phyloP scores from a whole-genome alignment of 1,140 invertebrate genomes.

The Galendromus occidentalis region DNA sequence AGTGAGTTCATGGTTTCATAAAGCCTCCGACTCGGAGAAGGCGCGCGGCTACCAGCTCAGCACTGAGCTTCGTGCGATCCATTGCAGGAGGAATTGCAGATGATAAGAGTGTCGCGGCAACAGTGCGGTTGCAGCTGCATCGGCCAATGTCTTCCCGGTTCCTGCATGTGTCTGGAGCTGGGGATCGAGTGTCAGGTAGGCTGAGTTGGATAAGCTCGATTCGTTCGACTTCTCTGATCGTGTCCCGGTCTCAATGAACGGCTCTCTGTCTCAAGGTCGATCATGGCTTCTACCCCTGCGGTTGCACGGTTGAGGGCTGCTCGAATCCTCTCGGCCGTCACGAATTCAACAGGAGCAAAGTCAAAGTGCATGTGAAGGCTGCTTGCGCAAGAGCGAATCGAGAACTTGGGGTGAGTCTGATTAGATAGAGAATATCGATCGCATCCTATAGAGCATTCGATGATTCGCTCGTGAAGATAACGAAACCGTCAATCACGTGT shows the following conservation, averaged over 20 bases:
- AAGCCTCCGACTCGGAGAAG: too few relatives aligned
- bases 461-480: too few relatives aligned
- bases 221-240: background rate
- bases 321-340: constrained; percentile 74
- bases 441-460: too few relatives aligned
- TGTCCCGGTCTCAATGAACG: background rate
- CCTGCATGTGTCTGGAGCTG: constrained; percentile 73
- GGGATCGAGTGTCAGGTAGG: constrained; percentile 80
- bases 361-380: constrained; percentile 91
- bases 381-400: constrained; percentile 31
- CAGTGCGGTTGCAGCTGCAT: constrained; percentile 89
- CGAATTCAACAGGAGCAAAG: constrained; percentile 84
- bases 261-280: constrained; percentile 42
- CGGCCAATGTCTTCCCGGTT: constrained; percentile 78
- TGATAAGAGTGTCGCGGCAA: constrained; percentile 36
- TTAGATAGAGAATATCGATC: too few relatives aligned
- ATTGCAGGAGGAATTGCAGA: background rate
- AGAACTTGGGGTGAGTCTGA: background rate
- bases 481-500: too few relatives aligned
- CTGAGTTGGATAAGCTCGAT: background rate
- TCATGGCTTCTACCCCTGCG: constrained; percentile 82
- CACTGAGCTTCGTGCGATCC: too few relatives aligned
- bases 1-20: constrained; percentile 55
- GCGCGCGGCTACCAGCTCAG: too few relatives aligned
- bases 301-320: constrained; percentile 81